Evolutionary conservation across 2,888 invertebrate genomes (phyloP).

Genomic region (Aphidius colemani): DNA sequence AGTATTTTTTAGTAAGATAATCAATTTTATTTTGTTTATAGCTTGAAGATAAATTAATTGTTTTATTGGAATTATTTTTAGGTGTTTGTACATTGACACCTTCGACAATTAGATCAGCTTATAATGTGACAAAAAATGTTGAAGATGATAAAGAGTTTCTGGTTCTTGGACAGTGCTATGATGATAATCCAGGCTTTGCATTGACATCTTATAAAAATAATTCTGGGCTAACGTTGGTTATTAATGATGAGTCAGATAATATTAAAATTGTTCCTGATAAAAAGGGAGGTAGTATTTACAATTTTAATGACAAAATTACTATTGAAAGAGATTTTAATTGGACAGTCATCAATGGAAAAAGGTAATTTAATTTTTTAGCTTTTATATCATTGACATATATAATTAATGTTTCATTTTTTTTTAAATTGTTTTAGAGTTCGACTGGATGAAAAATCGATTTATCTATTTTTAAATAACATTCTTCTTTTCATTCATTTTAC

Average conservation of each 20-base stretch:
- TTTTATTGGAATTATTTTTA: slow-evolving; percentile 22
- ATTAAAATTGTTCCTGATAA: slow-evolving; percentile 45
- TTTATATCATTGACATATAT: slow-evolving; percentile 1
- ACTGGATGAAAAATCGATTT: slow-evolving; percentile 43
- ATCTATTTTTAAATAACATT: slow-evolving; percentile 48
- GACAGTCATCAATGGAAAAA: slow-evolving; percentile 47
- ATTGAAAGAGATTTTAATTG: slow-evolving; percentile 48
- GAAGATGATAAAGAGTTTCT: slow-evolving; percentile 44
- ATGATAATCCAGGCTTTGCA: slow-evolving; percentile 50
- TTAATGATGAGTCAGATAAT: slow-evolving; percentile 48
- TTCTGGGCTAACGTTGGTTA: slow-evolving; percentile 42
- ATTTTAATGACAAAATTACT: slow-evolving; percentile 44
- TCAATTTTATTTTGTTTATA: neutral
- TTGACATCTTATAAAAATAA: slow-evolving; percentile 42
- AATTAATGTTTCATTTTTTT: slow-evolving; percentile 10
- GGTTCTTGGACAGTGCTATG: slow-evolving; percentile 51
- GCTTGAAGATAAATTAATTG: slow-evolving; percentile 6
- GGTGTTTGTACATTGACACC: slow-evolving; percentile 50
- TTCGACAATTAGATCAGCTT: slow-evolving; percentile 42
- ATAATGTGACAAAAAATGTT: slow-evolving; percentile 44
- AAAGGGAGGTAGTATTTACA: slow-evolving; percentile 45
- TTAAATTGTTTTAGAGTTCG: slow-evolving; percentile 43
- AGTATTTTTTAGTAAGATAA: slow-evolving; percentile 48
- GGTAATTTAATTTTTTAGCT: slow-evolving; percentile 38
- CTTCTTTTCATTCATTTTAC: slow-evolving; percentile 53